A percentile compares a stretch with the other conserved stretches of the same genome.
Conservation (phyloP, 2,113 vertebrate genomes). For the Chloropsis cyanopogon region DNA sequence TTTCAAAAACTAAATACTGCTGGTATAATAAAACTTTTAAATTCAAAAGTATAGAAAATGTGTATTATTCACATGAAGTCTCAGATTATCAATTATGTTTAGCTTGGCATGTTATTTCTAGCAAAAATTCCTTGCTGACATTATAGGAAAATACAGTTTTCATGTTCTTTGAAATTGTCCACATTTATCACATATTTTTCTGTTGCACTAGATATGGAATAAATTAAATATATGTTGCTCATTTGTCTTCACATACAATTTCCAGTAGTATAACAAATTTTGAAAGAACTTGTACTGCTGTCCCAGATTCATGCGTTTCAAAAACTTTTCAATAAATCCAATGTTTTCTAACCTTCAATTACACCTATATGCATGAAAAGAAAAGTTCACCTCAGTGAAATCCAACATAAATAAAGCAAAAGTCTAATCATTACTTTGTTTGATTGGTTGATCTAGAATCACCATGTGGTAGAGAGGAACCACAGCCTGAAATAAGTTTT, state of each 20-base stretch:
- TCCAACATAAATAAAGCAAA: neutral
- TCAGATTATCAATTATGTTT: neutral
- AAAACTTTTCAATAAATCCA: neutral
- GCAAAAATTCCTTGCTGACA: neutral
- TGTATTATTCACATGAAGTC: neutral
- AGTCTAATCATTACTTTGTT: neutral
- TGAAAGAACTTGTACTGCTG: neutral
- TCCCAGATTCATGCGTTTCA: neutral
- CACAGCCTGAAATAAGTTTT: neutral
- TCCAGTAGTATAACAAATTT: neutral
- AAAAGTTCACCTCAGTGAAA: neutral
- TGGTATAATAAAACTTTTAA: neutral
- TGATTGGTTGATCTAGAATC: neutral
- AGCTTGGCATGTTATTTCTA: neutral
- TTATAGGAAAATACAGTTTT: neutral
- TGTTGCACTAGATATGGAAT: neutral
- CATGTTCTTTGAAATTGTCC: neutral
- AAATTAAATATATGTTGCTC: neutral
- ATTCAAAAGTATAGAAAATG: neutral
- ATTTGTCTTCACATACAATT: neutral
- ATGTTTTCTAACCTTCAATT: neutral
- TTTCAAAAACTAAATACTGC: neutral
- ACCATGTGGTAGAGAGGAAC: neutral
- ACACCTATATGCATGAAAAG: rapidly evolving
- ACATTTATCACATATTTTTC: neutral